Conservation (phyloP, 2,888 invertebrate genomes). For the Tolmerus cingulatus region DNA sequence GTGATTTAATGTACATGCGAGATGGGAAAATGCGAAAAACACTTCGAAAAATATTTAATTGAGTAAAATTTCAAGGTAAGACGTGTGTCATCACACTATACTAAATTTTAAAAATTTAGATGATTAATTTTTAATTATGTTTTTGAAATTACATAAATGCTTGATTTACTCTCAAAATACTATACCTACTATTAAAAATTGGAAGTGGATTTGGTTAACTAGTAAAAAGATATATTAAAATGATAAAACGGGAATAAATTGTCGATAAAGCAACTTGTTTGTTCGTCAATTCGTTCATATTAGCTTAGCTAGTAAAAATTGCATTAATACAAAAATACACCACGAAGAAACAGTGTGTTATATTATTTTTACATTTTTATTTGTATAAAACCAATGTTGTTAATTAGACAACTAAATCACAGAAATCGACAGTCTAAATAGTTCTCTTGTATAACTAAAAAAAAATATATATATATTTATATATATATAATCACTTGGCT, state of each 20-base stretch:
- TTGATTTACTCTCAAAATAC: neutral
- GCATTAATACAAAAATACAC: neutral
- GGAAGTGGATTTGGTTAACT: neutral
- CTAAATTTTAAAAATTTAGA: neutral
- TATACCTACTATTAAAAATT: neutral
- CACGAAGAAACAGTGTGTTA: neutral
- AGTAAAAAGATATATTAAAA: neutral
- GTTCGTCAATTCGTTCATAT: neutral
- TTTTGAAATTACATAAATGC: neutral
- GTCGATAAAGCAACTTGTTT: neutral
- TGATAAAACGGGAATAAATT: neutral
- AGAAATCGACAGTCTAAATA: conserved; percentile 41
- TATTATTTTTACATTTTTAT: conserved; percentile 35
- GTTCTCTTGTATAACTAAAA: conserved; percentile 30
- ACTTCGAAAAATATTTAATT: neutral
- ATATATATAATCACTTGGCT: conserved; percentile 31
- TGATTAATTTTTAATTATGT: neutral
- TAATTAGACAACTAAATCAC: conserved; percentile 41
- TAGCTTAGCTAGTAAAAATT: neutral
- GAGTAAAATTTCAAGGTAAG: neutral
- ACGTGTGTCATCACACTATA: neutral
- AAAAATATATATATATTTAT: neutral
- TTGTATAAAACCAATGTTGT: conserved; percentile 36
- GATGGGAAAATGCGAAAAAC: neutral
- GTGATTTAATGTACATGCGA: neutral